Base-by-base conservation (phyloP, 2,888 invertebrate genomes). In the Zhuqinia jingwanae region DNA sequence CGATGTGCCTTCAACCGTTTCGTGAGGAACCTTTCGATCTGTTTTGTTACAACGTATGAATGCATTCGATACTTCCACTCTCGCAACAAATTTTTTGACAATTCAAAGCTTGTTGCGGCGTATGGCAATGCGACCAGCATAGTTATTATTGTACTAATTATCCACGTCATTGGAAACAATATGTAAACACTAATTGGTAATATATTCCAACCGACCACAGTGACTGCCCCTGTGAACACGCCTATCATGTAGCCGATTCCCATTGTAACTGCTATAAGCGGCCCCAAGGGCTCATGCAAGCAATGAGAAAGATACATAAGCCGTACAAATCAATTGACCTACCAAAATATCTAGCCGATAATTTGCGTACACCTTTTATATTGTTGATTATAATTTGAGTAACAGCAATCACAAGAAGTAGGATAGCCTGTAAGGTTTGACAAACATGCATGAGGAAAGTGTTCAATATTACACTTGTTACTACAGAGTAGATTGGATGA, bases 181-280 rank as follows among this genome's bases (percentile, higher is more conserved):
- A 68, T 6, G 10, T 68, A 68, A 13, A 68, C 68, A n/a, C 1
- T 0, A 17, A 42, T 36, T 11, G 36, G 68, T 10, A 68, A 42
- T 10, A 68, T 17, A 1, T 36, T n/a, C 42, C 36, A 42, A 2
- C 68, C 68, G 0, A 68, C 20, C 3, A 68, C 20, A 20, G 42
- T n/a, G 11, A 45, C 20, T 10, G 68, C 68, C 0, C 68, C 68
- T 1, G 68, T 42, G 13, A 17, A 36, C 2, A 42, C 68, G 1
- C 68, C 68, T 20, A 68, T 36, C 36, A 68, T 17, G 68, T 68
- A 68, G 17, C 68, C 68, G 36, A 68, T n/a, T 5, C 68, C 68
- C 68, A 68, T 68, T 8, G 36, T 22, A 0, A 68, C 68, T 0
- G 68, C 68, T 2, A 68, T 20, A 10, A 42, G 42, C 5, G 10